Percentiles rank a stretch among this genome's conserved stretches.
Conservation (phyloP, 2,113 vertebrate genomes). For the Gobius niger region DNA sequence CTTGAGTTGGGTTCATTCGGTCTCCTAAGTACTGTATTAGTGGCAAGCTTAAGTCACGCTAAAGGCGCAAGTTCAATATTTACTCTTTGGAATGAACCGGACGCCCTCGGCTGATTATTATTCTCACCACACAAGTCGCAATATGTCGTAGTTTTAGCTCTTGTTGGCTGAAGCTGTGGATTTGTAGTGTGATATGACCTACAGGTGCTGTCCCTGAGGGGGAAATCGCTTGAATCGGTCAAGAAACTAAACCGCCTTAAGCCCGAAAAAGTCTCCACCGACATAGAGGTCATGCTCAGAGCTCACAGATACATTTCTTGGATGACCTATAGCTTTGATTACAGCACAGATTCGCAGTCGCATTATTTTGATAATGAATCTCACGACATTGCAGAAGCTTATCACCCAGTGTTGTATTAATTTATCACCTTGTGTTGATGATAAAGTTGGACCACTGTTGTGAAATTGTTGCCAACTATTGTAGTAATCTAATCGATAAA, state of each 20-base stretch:
- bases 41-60: conserved; percentile 12
- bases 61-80: conserved; percentile 55
- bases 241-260: neutral
- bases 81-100: conserved; percentile 12
- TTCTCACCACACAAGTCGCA: neutral
- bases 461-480: no score
- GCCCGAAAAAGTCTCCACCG: no score
- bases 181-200: neutral
- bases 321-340: no score
- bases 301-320: no score
- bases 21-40: conserved; percentile 22
- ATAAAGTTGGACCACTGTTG: no score
- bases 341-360: no score
- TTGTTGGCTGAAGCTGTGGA: neutral
- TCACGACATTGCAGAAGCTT: no score
- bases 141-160: neutral
- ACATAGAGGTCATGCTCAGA: no score
- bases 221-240: neutral
- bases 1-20: conserved; percentile 20
- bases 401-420: no score
- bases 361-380: no score
- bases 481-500: no score
- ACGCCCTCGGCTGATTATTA: conserved; percentile 45
- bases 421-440: no score
- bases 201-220: neutral